Conservation (phyloP, 2,888 invertebrate species). For the Ormyrus pomaceus region DNA sequence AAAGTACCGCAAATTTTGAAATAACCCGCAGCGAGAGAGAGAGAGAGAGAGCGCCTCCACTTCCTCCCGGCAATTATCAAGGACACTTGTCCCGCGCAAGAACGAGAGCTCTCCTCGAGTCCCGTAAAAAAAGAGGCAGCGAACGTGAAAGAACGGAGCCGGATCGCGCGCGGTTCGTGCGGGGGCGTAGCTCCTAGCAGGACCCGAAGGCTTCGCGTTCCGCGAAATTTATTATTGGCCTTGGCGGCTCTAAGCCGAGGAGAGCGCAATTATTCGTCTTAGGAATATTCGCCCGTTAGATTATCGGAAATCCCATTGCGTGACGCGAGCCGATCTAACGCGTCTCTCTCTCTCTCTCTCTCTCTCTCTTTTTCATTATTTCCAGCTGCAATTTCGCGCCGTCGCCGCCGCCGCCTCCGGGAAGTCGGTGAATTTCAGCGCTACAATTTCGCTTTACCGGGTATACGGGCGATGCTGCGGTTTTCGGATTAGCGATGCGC, state of each 20-base stretch:
- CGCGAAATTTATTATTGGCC: slow-evolving; percentile 62
- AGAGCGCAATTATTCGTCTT: slow-evolving; percentile 37
- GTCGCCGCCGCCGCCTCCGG: slow-evolving; percentile 38
- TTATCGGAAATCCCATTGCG: slow-evolving; percentile 54
- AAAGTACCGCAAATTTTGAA: no score
- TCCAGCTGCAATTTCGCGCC: slow-evolving; percentile 54
- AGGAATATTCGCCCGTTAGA: slow-evolving; percentile 49
- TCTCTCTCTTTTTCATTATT: slow-evolving; percentile 45
- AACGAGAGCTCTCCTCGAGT: no score
- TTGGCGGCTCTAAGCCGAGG: neutral
- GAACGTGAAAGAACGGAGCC: slow-evolving; percentile 13
- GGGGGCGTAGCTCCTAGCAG: slow-evolving; percentile 15
- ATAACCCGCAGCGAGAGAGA: no score
- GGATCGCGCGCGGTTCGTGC: slow-evolving; percentile 19
- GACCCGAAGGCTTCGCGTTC: slow-evolving; percentile 48
- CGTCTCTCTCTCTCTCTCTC: slow-evolving; percentile 8
- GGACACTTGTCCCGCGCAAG: no score
- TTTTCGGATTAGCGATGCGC: no score
- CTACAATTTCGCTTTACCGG: slow-evolving; percentile 35
- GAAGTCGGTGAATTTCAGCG: slow-evolving; percentile 46
- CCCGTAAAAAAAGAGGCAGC: neutral
- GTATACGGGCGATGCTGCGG: neutral
- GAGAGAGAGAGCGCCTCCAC: no score
- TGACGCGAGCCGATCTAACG: slow-evolving; percentile 39
- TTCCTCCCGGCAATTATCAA: no score